Evolutionary conservation across 2,797 vertebrate species (phyloP).

Genomic region (Sciaenops ocellatus): DNA sequence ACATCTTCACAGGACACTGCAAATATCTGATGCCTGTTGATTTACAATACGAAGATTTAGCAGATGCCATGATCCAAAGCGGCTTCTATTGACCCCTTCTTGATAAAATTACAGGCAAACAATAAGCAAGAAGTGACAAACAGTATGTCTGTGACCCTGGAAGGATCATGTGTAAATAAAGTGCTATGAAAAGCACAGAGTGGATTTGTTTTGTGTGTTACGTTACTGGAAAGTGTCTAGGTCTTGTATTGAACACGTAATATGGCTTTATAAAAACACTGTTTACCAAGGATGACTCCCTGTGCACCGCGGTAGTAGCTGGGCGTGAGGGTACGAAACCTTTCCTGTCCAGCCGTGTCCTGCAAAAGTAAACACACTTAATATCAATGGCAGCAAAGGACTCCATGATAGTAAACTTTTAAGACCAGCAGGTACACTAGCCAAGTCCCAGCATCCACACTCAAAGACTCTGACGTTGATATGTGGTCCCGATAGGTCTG

Average conservation of each 20-base stretch:
- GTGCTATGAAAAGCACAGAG: neutral
- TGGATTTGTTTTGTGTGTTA: neutral
- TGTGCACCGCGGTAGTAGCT: conserved; percentile 98
- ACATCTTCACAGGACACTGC: neutral
- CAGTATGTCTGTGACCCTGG: neutral
- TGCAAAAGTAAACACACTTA: conserved; percentile 71
- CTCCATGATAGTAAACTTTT: neutral
- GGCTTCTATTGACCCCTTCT: neutral
- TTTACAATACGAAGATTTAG: neutral
- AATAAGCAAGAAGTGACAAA: neutral
- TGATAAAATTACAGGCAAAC: neutral
- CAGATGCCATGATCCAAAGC: neutral
- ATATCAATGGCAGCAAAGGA: neutral
- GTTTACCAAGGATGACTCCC: conserved; percentile 96
- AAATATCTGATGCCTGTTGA: neutral
- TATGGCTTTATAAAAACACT: neutral
- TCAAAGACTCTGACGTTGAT: neutral
- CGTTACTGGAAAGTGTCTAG: too few species aligned
- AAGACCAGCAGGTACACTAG: neutral
- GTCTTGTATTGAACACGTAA: neutral
- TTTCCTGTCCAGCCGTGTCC: conserved; percentile 98
- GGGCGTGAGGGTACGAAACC: conserved; percentile 96
- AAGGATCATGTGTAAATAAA: neutral
- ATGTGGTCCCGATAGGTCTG: conserved; percentile 1
- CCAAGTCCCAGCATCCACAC: neutral